These are phyloP conservation scores for Psophia crepitans DNA, from an alignment of 2,113 vertebrate genomes.

Conservation along the genomic window DNA sequence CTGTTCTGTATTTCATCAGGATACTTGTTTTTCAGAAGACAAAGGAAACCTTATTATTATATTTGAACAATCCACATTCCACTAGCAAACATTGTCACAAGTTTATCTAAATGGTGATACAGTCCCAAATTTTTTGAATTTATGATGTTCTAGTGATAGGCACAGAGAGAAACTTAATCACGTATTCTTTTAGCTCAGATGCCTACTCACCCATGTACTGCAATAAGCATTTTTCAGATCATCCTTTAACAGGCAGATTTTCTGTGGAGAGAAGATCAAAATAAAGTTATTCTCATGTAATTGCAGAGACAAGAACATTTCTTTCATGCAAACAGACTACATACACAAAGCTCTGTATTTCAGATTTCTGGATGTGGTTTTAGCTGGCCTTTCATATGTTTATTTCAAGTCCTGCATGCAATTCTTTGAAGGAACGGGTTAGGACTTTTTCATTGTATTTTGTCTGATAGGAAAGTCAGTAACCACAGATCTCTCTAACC, in stretches of 20 bases:
- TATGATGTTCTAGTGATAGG: not conserved
- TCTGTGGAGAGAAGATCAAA: not conserved
- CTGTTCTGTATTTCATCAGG: not conserved
- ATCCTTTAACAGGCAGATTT: not conserved
- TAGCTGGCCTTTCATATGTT: not conserved
- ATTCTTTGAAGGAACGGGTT: not conserved
- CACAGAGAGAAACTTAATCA: not conserved
- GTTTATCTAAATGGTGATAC: not conserved
- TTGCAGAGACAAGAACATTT: not conserved
- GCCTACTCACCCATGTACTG: not conserved
- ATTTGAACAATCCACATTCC: not conserved
- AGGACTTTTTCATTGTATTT: not conserved
- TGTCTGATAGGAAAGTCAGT: not conserved
- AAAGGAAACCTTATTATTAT: not conserved
- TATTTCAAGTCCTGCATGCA: not conserved
- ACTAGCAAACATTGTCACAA: not conserved
- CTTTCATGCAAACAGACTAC: not conserved
- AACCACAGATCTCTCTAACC: not conserved
- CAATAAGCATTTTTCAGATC: not conserved
- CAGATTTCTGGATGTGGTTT: not conserved
- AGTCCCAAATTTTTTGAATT: not conserved
- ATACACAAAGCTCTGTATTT: not conserved
- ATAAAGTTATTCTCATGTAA: not conserved
- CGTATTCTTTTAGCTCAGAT: accelerated
- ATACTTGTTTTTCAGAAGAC: not conserved